Evolutionary conservation across 2,113 vertebrate species (phyloP).

Genomic region (sheep (Ovis aries)): ARS-UI_Ramb_v3.0 NC_056054.1:71804001-71804500

Average conservation of each 20-base stretch:
- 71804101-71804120: not conserved
- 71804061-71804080: not conserved
- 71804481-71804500: not conserved
- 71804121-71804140: not conserved
- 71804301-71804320: rapidly evolving
- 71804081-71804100: not conserved
- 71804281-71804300: not conserved
- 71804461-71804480: not conserved
- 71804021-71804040: conserved; percentile 41
- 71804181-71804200: not conserved
- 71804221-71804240: not conserved
- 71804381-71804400: not conserved
- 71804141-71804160: not conserved
- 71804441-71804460: not conserved
- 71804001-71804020: conserved; percentile 20
- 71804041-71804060: conserved; percentile 31
- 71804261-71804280: not conserved
- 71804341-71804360: not conserved
- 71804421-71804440: not conserved
- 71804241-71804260: not conserved
- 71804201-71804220: not conserved
- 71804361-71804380: not conserved
- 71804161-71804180: not conserved
- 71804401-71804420: too few species aligned
- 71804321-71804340: rapidly evolving